Evolutionary conservation across 2,888 invertebrate species (phyloP).

Genomic region (Ennomos erosarius): DNA sequence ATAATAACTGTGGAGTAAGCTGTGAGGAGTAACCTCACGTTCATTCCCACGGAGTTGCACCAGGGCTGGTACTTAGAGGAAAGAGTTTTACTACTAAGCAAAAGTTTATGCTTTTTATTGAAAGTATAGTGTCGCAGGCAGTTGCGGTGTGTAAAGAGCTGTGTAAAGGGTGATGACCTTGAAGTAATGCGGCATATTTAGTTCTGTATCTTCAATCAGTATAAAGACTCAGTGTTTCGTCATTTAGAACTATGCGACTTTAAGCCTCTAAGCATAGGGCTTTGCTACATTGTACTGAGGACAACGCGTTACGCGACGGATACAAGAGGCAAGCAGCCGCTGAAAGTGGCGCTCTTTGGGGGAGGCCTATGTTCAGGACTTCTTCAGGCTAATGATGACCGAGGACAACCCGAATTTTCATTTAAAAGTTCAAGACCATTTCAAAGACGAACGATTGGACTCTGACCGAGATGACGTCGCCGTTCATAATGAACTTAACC

Average conservation of each 20-base stretch:
- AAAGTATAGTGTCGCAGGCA: not conserved
- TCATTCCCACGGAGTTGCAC: slow-evolving; percentile 43
- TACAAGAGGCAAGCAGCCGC: too few species aligned
- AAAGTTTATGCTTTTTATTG: slow-evolving; percentile 16
- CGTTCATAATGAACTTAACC: slow-evolving; percentile 14
- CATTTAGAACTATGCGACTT: too few species aligned
- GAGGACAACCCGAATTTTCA: too few species aligned
- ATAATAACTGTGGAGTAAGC: slow-evolving; percentile 42
- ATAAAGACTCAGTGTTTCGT: too few species aligned
- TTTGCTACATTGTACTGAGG: too few species aligned
- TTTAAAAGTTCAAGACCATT: not conserved
- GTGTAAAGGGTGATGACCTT: slow-evolving; percentile 11
- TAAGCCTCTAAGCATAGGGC: too few species aligned
- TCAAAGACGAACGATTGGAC: not conserved
- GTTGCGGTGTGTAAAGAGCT: slow-evolving; percentile 1
- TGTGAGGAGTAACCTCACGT: slow-evolving; percentile 34
- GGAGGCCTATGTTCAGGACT: too few species aligned
- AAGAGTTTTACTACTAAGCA: not conserved
- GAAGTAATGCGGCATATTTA: not conserved
- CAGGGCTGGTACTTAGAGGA: slow-evolving; percentile 30
- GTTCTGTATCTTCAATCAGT: too few species aligned
- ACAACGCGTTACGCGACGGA: too few species aligned
- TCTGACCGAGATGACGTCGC: slow-evolving; percentile 10
- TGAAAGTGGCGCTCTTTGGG: too few species aligned
- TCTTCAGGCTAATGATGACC: too few species aligned